phyloP scores from a whole-genome alignment of 2,888 invertebrate genomes.

The Hemistola chrysoprasaria region DNA sequence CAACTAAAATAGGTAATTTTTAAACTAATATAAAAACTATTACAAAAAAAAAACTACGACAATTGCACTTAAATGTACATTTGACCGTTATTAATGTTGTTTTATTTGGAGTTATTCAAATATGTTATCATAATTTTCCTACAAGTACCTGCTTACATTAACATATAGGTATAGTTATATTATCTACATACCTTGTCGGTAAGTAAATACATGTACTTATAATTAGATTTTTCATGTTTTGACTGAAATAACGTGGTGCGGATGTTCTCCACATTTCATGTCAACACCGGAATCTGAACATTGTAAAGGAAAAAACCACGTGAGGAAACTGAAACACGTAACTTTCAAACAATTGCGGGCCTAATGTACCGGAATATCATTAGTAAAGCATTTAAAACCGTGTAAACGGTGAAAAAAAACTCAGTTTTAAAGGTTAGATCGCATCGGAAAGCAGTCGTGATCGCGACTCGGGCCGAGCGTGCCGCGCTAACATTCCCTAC shows the following conservation, averaged over 20 bases:
- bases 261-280: conserved; percentile 1
- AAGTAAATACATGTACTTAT: no score
- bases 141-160: no score
- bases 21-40: no score
- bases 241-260: neutral
- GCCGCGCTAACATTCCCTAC: conserved; percentile 56
- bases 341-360: conserved; percentile 27
- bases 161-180: no score
- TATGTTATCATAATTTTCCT: no score
- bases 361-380: conserved; percentile 30
- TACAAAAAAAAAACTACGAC: no score
- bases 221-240: no score
- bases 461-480: conserved; percentile 35
- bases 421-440: conserved; percentile 27
- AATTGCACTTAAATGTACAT: no score
- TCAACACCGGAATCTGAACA: conserved; percentile 8
- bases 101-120: no score
- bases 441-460: conserved; percentile 22
- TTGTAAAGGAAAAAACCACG: conserved; percentile 16
- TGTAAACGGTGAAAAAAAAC: conserved; percentile 32
- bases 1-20: no score
- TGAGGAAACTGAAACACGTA: conserved; percentile 23
- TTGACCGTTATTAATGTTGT: no score
- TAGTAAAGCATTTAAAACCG: conserved; percentile 36
- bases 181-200: no score